Evolutionary conservation across 2,113 vertebrate genomes (phyloP), one percentile per base, ranked within the genome.

Genomic region (Cheilinus undulatus): DNA sequence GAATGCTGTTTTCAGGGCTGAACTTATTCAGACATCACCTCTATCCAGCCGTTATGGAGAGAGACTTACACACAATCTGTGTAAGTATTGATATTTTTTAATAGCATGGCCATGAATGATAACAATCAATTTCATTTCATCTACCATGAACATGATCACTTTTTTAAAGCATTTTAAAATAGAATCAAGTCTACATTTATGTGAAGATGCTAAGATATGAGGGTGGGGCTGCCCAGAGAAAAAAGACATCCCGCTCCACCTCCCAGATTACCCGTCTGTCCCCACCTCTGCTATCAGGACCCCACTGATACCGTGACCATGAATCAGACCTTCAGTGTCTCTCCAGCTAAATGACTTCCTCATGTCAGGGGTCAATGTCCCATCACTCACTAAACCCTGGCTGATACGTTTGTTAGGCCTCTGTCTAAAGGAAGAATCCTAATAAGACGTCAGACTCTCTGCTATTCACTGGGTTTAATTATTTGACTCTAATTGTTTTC

Each of bases 331-430:
- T 80, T 81, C 83, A 93, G 86, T 93, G 87, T 80, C 56, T 69
- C 84, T 89, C 81, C 86, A 89, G 89, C 88, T 88, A 81, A 92
- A 89, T 86, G 54, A 87, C 93, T 95, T 94, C 93, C 94, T 92
- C 86, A 88, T 94, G 92, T 94, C 93, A 90, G 50, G 59, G 87
- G 88, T 86, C 85, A 84, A 78, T 66, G 82, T 84, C 85, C 57
- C 78, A 73, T 90, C 83, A 89, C 83, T 91, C 90, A 86, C 24
- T 80, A 71, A 78, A 32, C 54, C 28, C 73, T 54, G 69, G 46
- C 27, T 81, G 60, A 83, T 85, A 62, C 86, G 69, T 49, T 45
- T 38, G 69, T 63, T 13, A 48, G 79, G 75, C 79, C 73, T 78
- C 83, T 43, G 69, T 84, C 69, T 45, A 45, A 13, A 52, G 59